phyloP scores from a whole-genome alignment of 53 echinoderm and acorn worm genomes.

The Henricia sp. region DNA sequence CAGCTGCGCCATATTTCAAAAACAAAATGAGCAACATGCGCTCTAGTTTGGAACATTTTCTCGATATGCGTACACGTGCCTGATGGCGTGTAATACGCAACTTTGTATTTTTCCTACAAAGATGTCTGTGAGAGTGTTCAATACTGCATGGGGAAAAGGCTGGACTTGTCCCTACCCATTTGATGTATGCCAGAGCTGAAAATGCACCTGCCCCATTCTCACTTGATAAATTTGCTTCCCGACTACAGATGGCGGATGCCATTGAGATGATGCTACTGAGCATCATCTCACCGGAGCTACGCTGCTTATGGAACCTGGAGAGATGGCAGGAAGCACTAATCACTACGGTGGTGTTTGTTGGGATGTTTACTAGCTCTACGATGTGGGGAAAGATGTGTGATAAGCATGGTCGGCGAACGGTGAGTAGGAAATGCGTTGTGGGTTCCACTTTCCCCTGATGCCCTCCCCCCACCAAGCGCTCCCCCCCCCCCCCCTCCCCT shows the following conservation, averaged over 20 bases:
- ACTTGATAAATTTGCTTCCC: no score
- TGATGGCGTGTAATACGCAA: no score
- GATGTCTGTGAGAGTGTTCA: no score
- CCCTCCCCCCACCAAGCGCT: no score
- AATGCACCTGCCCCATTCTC: neutral
- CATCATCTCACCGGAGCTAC: constrained; percentile 85
- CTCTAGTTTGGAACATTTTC: no score
- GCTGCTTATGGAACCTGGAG: constrained; percentile 78
- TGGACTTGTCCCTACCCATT: neutral
- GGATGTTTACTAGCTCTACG: constrained; percentile 82
- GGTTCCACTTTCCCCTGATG: no score
- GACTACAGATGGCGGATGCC: constrained; percentile 85
- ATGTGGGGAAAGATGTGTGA: constrained; percentile 95
- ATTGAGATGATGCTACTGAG: constrained; percentile 94
- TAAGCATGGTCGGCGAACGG: constrained; percentile 83
- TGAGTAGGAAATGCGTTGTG: constrained; percentile 75
- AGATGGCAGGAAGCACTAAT: constrained; percentile 92
- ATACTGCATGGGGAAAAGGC: no score
- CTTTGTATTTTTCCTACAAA: no score
- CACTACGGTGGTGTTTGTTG: constrained; percentile 95
- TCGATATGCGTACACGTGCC: no score
- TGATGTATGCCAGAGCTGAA: neutral
- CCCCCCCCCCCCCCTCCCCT: no score
- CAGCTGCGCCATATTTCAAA: no score
- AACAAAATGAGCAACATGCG: no score